These are phyloP conservation scores for Gobio gobio DNA, from an alignment of 2,113 vertebrate genomes.

Conservation along the genomic window DNA sequence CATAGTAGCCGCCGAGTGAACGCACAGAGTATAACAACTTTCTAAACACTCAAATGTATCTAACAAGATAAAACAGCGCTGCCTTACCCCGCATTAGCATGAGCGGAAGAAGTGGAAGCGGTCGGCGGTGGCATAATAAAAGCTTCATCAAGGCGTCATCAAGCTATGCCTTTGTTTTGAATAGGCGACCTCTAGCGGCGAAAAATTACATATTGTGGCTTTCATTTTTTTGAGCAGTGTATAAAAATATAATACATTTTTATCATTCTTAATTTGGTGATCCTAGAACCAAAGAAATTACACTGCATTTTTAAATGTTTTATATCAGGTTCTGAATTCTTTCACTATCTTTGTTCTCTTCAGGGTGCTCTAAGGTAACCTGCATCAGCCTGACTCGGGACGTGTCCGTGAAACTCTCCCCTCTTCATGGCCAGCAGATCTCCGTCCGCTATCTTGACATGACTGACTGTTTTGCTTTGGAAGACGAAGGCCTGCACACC, in stretches of 20 bases:
- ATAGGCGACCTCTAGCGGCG: too few species aligned
- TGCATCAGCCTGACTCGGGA: constrained; percentile 89
- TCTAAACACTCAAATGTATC: too few species aligned
- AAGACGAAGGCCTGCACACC: constrained; percentile 89
- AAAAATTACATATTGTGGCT: too few species aligned
- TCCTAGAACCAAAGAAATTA: background rate
- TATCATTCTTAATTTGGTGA: background rate
- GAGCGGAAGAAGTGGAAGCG: too few species aligned
- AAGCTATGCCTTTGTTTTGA: too few species aligned
- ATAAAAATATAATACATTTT: background rate
- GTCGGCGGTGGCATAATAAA: too few species aligned
- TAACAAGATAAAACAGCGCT: too few species aligned
- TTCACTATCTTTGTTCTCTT: constrained; percentile 43
- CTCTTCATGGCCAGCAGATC: constrained; percentile 87
- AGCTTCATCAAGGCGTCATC: too few species aligned
- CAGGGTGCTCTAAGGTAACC: constrained; percentile 88
- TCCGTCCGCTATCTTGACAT: constrained; percentile 91
- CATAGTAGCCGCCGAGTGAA: too few species aligned
- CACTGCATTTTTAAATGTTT: background rate
- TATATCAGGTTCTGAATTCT: background rate
- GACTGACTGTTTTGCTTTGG: constrained; percentile 89
- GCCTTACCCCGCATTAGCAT: too few species aligned
- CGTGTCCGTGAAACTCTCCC: constrained; percentile 87
- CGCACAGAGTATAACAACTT: too few species aligned
- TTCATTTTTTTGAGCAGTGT: too few species aligned